These are phyloP conservation scores for Lamellibrachia luymesi DNA, from an alignment of 1,140 invertebrate species.

Conservation along the genomic window DNA sequence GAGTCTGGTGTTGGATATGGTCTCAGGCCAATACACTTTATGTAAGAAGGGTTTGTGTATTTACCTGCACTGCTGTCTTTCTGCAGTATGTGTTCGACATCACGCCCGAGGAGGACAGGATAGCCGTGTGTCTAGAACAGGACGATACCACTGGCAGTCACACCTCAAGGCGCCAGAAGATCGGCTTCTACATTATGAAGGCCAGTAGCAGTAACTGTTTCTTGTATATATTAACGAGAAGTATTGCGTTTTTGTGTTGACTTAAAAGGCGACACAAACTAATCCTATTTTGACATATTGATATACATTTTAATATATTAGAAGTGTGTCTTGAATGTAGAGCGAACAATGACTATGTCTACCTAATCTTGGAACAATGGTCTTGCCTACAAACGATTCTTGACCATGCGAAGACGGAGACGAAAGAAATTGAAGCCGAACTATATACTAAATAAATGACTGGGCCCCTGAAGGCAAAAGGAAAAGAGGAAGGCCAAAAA, in stretches of 20 bases:
- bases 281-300: too few relatives aligned
- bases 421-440: too few relatives aligned
- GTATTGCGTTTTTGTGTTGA: slow-evolving; percentile 40
- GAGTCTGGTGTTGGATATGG: too few relatives aligned
- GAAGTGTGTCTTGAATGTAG: neutral
- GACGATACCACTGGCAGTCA: slow-evolving; percentile 50
- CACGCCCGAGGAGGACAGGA: slow-evolving; percentile 54
- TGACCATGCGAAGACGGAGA: too few relatives aligned
- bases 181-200: slow-evolving; percentile 64
- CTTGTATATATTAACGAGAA: slow-evolving; percentile 58
- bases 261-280: too few relatives aligned
- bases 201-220: slow-evolving; percentile 23
- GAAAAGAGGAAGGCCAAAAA: too few relatives aligned
- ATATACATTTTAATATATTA: too few relatives aligned
- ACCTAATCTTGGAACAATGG: neutral
- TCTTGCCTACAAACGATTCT: too few relatives aligned
- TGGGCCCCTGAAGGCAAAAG: too few relatives aligned
- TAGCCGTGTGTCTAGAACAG: slow-evolving; percentile 63
- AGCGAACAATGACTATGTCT: neutral
- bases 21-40: neutral
- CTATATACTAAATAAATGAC: too few relatives aligned
- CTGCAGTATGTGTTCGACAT: slow-evolving; percentile 62
- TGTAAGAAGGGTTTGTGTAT: neutral
- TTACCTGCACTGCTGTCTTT: neutral
- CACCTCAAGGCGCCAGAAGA: slow-evolving; percentile 46